phyloP scores from a whole-genome alignment of 2,888 invertebrate species.

The Congeria kusceri region DNA sequence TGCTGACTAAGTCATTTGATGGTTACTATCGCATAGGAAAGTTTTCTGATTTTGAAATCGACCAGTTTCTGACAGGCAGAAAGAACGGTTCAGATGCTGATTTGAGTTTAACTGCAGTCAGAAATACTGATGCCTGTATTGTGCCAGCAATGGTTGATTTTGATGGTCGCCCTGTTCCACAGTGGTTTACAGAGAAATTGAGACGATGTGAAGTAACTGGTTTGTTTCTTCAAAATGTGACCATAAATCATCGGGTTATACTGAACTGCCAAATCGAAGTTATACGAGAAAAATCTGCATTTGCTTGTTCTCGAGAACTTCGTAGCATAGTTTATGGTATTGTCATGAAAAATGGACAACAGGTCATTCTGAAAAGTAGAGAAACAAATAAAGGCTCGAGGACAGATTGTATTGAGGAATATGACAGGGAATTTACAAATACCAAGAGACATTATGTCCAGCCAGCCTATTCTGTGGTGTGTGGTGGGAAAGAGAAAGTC shows the following conservation, averaged over 20 bases:
- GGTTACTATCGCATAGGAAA: constrained; percentile 73
- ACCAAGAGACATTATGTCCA: constrained; percentile 66
- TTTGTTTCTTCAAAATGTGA: constrained; percentile 88
- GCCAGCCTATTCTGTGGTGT: constrained; percentile 49
- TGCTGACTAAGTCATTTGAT: constrained; percentile 77
- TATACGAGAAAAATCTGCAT: constrained; percentile 71
- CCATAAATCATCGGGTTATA: constrained; percentile 78
- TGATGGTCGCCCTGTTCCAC: constrained; percentile 85
- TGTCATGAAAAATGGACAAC: constrained; percentile 16
- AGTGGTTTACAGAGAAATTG: constrained; percentile 90
- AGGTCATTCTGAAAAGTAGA: no score
- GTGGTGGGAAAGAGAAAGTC: neutral
- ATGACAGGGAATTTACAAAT: constrained; percentile 70
- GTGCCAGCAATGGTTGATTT: constrained; percentile 50
- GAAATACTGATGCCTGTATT: neutral
- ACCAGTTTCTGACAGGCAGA: constrained; percentile 8
- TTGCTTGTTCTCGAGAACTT: constrained; percentile 73
- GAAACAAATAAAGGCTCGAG: constrained; percentile 4
- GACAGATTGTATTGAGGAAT: constrained; percentile 70
- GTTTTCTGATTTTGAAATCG: constrained; percentile 37
- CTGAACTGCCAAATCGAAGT: constrained; percentile 82
- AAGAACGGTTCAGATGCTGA: neutral
- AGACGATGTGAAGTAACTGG: constrained; percentile 88
- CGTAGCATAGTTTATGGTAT: constrained; percentile 82
- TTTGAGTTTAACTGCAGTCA: neutral